These are phyloP conservation scores for Heliconius melpomene DNA, from an alignment of 1,140 invertebrate species.

Conservation along the genomic window DNA sequence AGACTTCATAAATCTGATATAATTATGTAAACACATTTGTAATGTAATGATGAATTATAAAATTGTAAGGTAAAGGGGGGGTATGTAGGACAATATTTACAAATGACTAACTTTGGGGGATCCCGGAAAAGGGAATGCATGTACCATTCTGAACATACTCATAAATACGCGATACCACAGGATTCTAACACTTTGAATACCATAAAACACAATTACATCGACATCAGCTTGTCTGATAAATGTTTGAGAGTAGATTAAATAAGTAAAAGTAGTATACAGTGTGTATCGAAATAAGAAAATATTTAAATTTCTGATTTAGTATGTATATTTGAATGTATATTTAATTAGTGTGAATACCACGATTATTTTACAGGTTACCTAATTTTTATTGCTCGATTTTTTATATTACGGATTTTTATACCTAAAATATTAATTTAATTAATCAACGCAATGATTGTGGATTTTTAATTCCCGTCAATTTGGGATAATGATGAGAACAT, in stretches of 20 bases:
- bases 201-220: conserved; percentile 8
- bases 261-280: neutral
- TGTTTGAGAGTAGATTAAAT: conserved; percentile 11
- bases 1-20: neutral
- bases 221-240: conserved; percentile 36
- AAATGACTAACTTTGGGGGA: neutral
- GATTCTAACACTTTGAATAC: neutral
- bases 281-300: neutral
- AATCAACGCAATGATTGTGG: no score
- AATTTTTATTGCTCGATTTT: no score
- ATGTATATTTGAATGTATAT: neutral
- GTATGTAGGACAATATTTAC: neutral
- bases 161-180: neutral
- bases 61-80: neutral
- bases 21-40: neutral
- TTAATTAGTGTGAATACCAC: neutral
- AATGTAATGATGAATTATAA: neutral
- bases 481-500: neutral
- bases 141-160: neutral
- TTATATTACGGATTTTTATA: no score
- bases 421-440: no score
- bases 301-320: no score
- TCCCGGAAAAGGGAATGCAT: neutral
- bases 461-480: no score
- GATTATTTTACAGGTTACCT: neutral